Conservation (phyloP, 2,113 vertebrate species). For the Elephas maximus region DNA sequence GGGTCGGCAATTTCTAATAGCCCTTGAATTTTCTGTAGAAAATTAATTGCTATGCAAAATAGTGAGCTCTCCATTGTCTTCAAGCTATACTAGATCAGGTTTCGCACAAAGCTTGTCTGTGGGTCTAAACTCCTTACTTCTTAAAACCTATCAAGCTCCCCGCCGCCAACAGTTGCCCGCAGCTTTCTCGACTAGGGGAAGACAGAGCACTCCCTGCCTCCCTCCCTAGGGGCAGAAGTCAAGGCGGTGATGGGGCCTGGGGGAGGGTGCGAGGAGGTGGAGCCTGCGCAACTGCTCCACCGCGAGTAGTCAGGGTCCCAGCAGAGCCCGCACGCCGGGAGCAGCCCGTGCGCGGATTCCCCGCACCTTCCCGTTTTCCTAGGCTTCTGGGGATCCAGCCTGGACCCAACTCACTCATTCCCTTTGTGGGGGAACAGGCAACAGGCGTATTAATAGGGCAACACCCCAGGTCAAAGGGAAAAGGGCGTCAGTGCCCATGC, state of each 20-base stretch:
- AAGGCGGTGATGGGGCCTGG: neutral
- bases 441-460: neutral
- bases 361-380: conserved; percentile 30
- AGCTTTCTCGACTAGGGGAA: neutral
- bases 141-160: conserved; percentile 47
- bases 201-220: neutral
- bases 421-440: conserved; percentile 32
- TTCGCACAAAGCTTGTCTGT: conserved; percentile 51
- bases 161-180: neutral
- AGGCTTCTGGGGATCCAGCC: conserved; percentile 22
- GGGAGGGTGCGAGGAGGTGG: conserved; percentile 53
- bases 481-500: neutral
- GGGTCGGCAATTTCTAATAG: conserved; percentile 37
- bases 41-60: conserved; percentile 49
- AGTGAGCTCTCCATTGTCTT: conserved; percentile 60
- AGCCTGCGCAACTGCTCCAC: conserved; percentile 38
- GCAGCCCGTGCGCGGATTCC: neutral
- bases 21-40: neutral
- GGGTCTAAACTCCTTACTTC: conserved; percentile 67
- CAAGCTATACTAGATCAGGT: conserved; percentile 12
- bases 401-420: conserved; percentile 51
- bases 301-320: conserved; percentile 57
- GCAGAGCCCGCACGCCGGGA: neutral
- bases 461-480: conserved; percentile 71
- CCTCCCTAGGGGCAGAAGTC: conserved; percentile 16